Evolutionary conservation across 2,888 invertebrate genomes (phyloP).

Genomic region (Mechanitis mazaeus): DNA sequence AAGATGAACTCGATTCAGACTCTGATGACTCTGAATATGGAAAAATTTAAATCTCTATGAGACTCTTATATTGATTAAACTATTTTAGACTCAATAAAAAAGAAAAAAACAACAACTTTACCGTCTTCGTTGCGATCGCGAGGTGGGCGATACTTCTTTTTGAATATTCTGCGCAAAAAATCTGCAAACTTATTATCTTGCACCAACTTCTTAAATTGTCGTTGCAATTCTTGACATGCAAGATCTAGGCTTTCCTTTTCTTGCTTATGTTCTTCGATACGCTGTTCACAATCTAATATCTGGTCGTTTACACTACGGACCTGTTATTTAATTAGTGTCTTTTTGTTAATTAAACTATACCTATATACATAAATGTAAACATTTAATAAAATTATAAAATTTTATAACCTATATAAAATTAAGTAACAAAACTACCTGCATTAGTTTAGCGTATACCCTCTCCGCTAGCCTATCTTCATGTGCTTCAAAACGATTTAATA

Average conservation of each 20-base stretch:
- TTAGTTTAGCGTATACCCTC: constrained; percentile 74
- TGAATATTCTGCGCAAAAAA: constrained; percentile 87
- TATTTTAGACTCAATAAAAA: neutral
- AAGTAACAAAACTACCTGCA: constrained; percentile 47
- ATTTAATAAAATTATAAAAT: too few relatives aligned
- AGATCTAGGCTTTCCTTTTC: constrained; percentile 49
- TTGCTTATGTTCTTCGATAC: constrained; percentile 67
- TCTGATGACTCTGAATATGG: constrained; percentile 54
- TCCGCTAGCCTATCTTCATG: constrained; percentile 80
- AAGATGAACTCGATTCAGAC: constrained; percentile 73
- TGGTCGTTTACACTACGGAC: constrained; percentile 73
- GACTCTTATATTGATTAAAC: neutral
- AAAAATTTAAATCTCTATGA: neutral
- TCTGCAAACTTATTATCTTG: constrained; percentile 86
- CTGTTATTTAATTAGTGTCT: constrained; percentile 31
- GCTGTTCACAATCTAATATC: constrained; percentile 65
- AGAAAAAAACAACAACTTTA: constrained; percentile 26
- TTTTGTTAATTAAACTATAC: too few relatives aligned
- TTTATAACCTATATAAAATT: too few relatives aligned
- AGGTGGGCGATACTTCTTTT: constrained; percentile 86
- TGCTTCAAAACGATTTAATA: constrained; percentile 83
- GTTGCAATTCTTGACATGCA: constrained; percentile 56
- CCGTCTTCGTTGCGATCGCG: constrained; percentile 74
- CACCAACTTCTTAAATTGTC: constrained; percentile 76
- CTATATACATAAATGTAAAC: too few relatives aligned